phyloP scores from a whole-genome alignment of 2,888 invertebrate species.

The Choreutis nemorana region DNA sequence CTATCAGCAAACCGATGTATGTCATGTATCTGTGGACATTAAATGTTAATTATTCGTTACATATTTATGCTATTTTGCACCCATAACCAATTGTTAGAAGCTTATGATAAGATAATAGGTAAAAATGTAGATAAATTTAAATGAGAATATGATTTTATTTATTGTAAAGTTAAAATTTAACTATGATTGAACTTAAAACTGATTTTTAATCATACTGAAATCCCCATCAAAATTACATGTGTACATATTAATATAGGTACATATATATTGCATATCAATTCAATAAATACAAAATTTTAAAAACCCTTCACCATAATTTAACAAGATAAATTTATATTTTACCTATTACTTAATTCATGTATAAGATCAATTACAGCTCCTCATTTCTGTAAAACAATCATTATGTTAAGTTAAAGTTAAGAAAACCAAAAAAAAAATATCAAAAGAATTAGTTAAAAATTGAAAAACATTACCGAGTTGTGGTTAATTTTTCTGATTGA shows the following conservation, averaged over 20 bases:
- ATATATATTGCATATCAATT: background rate
- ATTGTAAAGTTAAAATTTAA: background rate
- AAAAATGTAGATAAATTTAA: no score
- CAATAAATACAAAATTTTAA: constrained; percentile 16
- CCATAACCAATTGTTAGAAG: background rate
- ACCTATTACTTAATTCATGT: constrained; percentile 15
- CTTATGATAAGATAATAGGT: no score
- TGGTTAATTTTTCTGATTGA: constrained; percentile 29
- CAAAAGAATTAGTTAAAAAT: constrained; percentile 3
- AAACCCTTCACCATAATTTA: constrained; percentile 28
- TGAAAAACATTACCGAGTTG: constrained; percentile 30
- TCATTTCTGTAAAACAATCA: constrained; percentile 50
- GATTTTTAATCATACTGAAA: background rate
- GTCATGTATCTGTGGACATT: constrained; percentile 82
- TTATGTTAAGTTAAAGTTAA: constrained; percentile 6
- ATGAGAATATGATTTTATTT: background rate
- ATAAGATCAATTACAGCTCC: constrained; percentile 31
- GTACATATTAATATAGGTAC: no score
- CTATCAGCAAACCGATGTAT: constrained; percentile 83
- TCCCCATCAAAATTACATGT: no score
- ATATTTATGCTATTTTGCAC: background rate
- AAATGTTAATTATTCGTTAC: no score
- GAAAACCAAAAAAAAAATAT: constrained; percentile 10
- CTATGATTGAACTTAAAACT: background rate
- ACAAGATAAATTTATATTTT: background rate